Conservation (phyloP, 2,888 invertebrate species). For the Apamea monoglypha region DNA sequence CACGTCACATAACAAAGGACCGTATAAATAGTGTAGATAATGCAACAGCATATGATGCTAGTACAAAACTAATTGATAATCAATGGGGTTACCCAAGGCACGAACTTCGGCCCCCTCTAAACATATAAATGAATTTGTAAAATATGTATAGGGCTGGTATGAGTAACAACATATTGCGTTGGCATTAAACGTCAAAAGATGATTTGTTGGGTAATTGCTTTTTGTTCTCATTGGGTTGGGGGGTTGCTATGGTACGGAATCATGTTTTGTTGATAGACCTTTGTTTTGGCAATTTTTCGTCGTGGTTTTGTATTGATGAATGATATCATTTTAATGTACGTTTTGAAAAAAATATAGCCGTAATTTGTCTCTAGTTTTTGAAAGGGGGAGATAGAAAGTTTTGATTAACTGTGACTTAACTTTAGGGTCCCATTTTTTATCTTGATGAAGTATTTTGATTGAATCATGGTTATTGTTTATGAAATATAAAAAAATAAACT, state of each 20-base stretch:
- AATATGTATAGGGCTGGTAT: conserved; percentile 79
- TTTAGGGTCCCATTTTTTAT: conserved; percentile 48
- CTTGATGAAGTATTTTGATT: conserved; percentile 60
- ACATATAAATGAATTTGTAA: conserved; percentile 87
- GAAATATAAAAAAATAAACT: conserved; percentile 2
- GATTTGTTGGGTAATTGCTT: conserved; percentile 90
- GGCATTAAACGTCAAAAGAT: conserved; percentile 89
- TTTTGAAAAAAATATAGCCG: conserved; percentile 60
- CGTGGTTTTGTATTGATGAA: conserved; percentile 71
- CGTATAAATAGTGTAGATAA: conserved; percentile 89
- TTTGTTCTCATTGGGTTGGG: conserved; percentile 83
- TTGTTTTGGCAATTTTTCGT: conserved; percentile 81
- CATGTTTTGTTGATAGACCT: conserved; percentile 86
- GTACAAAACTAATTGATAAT: conserved; percentile 90
- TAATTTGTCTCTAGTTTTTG: conserved; percentile 51
- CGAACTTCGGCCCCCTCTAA: conserved; percentile 75
- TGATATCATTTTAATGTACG: conserved; percentile 68
- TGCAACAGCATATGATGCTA: conserved; percentile 86
- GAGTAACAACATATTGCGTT: conserved; percentile 88
- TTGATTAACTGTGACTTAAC: conserved; percentile 57
- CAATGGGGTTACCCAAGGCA: conserved; percentile 80
- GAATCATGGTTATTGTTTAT: conserved; percentile 47
- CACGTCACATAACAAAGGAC: conserved; percentile 77
- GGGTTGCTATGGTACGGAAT: conserved; percentile 82
- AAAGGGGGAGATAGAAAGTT: conserved; percentile 59